These are phyloP conservation scores for Eulemur albifrons DNA, from an alignment of 2,797 vertebrate genomes.

Conservation along the genomic window DNA sequence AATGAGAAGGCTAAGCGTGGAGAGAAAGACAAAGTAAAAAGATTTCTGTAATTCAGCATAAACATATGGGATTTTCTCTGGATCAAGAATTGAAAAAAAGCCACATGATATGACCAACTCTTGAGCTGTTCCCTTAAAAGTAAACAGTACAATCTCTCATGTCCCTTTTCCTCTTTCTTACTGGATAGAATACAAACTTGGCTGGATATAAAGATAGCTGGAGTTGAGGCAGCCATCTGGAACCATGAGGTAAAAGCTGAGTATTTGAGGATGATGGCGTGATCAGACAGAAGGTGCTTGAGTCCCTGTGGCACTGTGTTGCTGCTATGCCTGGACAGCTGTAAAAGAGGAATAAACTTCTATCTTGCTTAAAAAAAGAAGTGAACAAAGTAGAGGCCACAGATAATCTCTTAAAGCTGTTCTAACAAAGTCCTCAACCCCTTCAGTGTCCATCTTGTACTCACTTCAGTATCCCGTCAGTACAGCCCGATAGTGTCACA, in stretches of 20 bases:
- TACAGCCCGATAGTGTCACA: constrained; percentile 86
- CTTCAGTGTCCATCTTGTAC: background rate
- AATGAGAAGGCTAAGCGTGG: background rate
- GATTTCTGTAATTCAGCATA: background rate
- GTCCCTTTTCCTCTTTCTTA: background rate
- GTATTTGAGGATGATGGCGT: background rate
- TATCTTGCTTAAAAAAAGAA: background rate
- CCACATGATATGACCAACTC: background rate
- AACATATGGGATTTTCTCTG: background rate
- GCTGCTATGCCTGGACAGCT: background rate
- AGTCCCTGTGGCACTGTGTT: background rate
- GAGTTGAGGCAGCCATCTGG: background rate
- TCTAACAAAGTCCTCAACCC: background rate
- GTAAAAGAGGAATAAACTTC: background rate
- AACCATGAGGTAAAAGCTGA: background rate
- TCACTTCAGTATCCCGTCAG: constrained; percentile 91
- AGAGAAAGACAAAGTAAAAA: background rate
- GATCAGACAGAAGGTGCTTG: background rate
- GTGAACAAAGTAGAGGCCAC: background rate
- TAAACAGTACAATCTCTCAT: background rate
- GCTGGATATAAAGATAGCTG: background rate
- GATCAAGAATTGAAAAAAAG: background rate
- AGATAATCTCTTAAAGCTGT: background rate
- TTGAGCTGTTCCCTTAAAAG: background rate
- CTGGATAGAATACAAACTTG: background rate